phyloP scores from a whole-genome alignment of 2,888 invertebrate species.

The Rosalia funebris region DNA sequence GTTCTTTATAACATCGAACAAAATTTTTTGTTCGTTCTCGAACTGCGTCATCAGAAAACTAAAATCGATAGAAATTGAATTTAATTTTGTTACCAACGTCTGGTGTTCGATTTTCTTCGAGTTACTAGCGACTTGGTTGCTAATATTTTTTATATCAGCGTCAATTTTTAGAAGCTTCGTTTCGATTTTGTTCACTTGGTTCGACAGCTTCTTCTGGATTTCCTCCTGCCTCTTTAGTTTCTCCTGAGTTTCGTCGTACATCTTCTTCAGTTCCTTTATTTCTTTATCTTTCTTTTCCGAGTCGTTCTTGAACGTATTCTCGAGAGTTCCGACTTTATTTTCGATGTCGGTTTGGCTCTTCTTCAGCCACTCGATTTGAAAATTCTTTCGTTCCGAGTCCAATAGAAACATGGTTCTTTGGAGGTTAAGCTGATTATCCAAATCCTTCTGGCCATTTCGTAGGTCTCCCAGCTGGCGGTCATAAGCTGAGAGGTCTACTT shows the following conservation, averaged over 20 bases:
- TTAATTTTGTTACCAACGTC: conserved; percentile 4
- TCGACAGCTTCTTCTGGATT: background rate
- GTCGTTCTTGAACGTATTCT: conserved; percentile 5
- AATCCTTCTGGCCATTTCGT: conserved; percentile 5
- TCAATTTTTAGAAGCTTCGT: conserved; percentile 1
- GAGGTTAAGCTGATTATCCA: conserved; percentile 10
- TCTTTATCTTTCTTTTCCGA: conserved; percentile 23
- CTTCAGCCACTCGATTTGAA: conserved; percentile 18
- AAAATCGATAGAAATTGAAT: conserved; percentile 22
- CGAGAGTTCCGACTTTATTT: conserved; percentile 7
- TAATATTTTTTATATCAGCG: conserved; percentile 9
- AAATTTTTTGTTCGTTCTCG: conserved; percentile 17
- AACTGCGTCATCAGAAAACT: conserved; percentile 16
- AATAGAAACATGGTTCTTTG: conserved; percentile 25
- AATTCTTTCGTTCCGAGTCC: conserved; percentile 22
- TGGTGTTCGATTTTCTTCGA: conserved; percentile 5
- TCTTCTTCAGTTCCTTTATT: conserved; percentile 21
- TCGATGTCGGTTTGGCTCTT: conserved; percentile 12
- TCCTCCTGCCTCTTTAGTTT: conserved; percentile 21
- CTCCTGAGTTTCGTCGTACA: conserved; percentile 13
- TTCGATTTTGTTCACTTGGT: conserved; percentile 16
- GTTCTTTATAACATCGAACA: conserved; percentile 19
- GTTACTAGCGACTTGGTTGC: conserved; percentile 4
- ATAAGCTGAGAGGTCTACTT: conserved; percentile 8
- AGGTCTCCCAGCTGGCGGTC: conserved; percentile 7